Evolutionary conservation across 1,140 invertebrate species (phyloP), one percentile per base, ranked within the genome.

Genomic region (Drosophila lini): DNA sequence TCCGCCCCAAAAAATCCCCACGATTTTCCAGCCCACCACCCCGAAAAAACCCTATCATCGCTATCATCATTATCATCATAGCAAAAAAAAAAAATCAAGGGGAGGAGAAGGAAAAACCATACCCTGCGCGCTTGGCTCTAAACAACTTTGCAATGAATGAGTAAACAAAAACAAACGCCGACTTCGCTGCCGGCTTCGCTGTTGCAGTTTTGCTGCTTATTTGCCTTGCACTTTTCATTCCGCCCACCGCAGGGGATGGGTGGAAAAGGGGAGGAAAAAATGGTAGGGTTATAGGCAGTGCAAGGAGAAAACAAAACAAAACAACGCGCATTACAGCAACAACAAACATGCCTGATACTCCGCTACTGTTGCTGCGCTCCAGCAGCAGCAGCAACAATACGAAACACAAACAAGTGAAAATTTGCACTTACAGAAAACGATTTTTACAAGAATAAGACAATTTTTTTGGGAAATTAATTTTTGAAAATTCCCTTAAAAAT

Each of bases 81-180:
- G 32, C 28, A 45, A 38, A 50, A 42, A n/a, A 52, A 41, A n/a
- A 38, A 50, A 31, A 44, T 4, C 0, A 13, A 52, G 32, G 41
- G 47, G 58, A 59, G 59, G 70, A 45, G 61, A 71, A 65, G 32
- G 19, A 74, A 78, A 73, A 76, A 55, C 64, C 80, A 83, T 73
- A 69, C 81, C 52, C 78, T 85, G 74, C 82, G 82, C 76, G 80
- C 71, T 80, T 69, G 81, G 71, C 80, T 78, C 74, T 88, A 86
- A 86, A 82, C 80, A 86, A 85, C 82, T 85, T 86, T 81, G 81
- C 82, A 88, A 83, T 86, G 83, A 86, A 86, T 82, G 80, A 86
- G 83, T 86, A 86, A 86, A 86, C 83, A 86, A 86, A 86, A 86
- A 80, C 83, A 80, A 88, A 88, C 83, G 83, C 40, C 52, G 63